Base-by-base conservation (phyloP, 2,113 vertebrate species). In the Equus przewalskii region DNA sequence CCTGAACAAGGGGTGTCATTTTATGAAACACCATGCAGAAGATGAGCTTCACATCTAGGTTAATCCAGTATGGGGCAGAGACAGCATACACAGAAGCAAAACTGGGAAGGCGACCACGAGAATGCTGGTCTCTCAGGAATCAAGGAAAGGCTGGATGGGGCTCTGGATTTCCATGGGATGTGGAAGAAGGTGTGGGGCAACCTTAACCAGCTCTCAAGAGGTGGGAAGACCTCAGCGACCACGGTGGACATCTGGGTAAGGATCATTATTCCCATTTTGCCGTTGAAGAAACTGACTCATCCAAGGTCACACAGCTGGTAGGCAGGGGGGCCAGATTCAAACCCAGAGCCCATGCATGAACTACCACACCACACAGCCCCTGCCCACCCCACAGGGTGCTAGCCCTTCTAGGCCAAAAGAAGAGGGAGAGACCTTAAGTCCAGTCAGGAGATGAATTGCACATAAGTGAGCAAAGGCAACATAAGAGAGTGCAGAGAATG, bases 391-490 rank as follows among this genome's bases (percentile, higher is more conserved):
- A 16, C 3, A 0, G 19, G 30, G 44, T 7, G 18, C 30, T 11
- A 60, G 87, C 81, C 19, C 36, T 67, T 67, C 65, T 30, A 62
- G 28, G 75, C 36, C 22, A 28, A 89, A 75, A 26, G 26, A 13
- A 83, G 44, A 36, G 69, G 41, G 11, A 33, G 19, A 67, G 46
- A 36, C 14, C 56, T 84, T 2, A 30, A 54, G 64, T 58, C 18
- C 56, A 21, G 33, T 22, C 1, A 3, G 58, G 11, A 49, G 46
- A 24, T 19, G 30, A 75, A 7, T 1, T 6, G 16, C 46, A 49
- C 9, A 21, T 9, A 60, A 22, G 76, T 0, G 1, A 1, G 56
- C 36, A 65, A 22, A 60, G 80, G 26, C 26, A 21, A 65, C 0
- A 1, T n/a, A 49, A 44, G 21, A 26, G 14, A 67, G 15, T 15